A percentile compares a stretch with the other conserved stretches of the same genome.
phyloP scores from a whole-genome alignment of 1,140 invertebrate species.

The Drosophila lowei region DNA sequence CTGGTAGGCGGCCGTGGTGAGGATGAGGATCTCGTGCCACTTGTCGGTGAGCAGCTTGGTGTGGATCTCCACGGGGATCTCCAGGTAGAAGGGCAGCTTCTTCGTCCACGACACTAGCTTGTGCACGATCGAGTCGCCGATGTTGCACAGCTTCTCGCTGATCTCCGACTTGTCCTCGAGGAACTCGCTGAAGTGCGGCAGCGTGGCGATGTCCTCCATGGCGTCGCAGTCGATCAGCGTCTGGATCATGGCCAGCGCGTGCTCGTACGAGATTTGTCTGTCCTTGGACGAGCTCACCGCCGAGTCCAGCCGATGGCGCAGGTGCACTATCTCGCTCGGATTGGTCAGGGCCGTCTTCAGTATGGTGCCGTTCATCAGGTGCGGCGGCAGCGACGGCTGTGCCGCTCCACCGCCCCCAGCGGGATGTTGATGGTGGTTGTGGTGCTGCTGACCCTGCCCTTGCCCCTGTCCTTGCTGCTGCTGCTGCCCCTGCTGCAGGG shows the following conservation, averaged over 20 bases:
- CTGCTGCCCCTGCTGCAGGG: conserved; percentile 60
- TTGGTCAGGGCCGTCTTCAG: conserved; percentile 96
- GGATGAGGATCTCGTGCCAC: conserved; percentile 97
- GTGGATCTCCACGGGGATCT: conserved; percentile 96
- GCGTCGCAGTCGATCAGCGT: conserved; percentile 96
- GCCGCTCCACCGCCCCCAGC: conserved; percentile 7
- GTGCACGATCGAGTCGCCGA: conserved; percentile 97
- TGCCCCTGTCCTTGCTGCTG: conserved; percentile 43
- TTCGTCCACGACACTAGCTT: conserved; percentile 99
- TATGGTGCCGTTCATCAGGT: conserved; percentile 94
- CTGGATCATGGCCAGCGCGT: conserved; percentile 93
- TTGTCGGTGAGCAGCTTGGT: conserved; percentile 97
- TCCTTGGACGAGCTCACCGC: conserved; percentile 93
- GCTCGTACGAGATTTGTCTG: conserved; percentile 91
- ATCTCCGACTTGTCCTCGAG: conserved; percentile 95
- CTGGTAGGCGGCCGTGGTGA: conserved; percentile 96
- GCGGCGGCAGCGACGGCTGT: conserved; percentile 85
- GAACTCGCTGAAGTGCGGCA: conserved; percentile 94
- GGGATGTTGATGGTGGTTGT: conserved; percentile 82
- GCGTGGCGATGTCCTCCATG: conserved; percentile 96
- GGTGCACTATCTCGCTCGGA: conserved; percentile 95
- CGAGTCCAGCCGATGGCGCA: conserved; percentile 93
- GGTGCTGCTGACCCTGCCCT: conserved; percentile 73
- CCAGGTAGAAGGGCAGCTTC: conserved; percentile 97
- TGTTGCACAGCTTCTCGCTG: conserved; percentile 95